phyloP scores from a whole-genome alignment of 92 coral and sea anemone species.

The Porites divaricata region DNA sequence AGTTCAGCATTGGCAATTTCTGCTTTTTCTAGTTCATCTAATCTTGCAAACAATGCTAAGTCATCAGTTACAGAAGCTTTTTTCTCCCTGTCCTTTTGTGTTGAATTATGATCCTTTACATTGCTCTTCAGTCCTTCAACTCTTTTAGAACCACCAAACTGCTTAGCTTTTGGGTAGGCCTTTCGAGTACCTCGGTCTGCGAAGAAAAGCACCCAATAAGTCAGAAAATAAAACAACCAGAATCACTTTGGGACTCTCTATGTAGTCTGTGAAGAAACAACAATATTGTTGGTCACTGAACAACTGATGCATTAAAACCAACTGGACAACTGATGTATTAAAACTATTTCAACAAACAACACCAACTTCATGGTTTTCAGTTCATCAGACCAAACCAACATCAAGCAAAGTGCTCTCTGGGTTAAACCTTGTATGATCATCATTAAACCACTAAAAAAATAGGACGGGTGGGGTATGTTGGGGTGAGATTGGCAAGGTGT shows the following conservation, averaged over 20 bases:
- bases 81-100: not conserved
- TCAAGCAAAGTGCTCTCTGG: constrained; percentile 22
- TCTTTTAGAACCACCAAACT: constrained; percentile 63
- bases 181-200: constrained; percentile 51
- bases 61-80: constrained; percentile 54
- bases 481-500: too few relatives aligned
- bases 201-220: not conserved
- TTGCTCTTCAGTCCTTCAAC: constrained; percentile 56
- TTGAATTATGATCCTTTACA: not conserved
- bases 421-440: constrained; percentile 1
- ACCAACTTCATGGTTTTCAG: constrained; percentile 9
- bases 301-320: too few relatives aligned
- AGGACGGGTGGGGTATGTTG: not conserved
- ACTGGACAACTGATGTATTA: too few relatives aligned
- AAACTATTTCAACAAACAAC: not conserved
- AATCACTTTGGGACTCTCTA: too few relatives aligned
- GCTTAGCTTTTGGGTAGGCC: constrained; percentile 77
- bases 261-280: too few relatives aligned
- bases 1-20: constrained; percentile 81
- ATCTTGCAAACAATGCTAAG: constrained; percentile 81
- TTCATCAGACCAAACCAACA: constrained; percentile 43
- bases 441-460: constrained; percentile 19
- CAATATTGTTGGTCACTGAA: not conserved
- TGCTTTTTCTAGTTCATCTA: constrained; percentile 78
- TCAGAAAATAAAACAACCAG: too few relatives aligned